Percentiles rank a stretch among this genome's conserved stretches.
phyloP scores from a whole-genome alignment of 2,797 vertebrate genomes.

The Neosilurus hyrtlii region DNA sequence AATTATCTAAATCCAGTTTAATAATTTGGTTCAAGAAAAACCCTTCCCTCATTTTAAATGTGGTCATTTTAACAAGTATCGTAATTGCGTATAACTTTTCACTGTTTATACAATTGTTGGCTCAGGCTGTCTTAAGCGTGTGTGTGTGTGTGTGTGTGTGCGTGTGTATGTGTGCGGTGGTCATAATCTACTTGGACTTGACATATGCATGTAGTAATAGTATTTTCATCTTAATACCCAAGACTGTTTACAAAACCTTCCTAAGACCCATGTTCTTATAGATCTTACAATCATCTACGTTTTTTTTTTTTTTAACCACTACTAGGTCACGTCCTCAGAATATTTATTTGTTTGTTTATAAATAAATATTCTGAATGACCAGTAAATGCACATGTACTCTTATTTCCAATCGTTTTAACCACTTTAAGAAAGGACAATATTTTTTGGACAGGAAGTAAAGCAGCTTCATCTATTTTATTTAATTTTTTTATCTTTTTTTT shows the following conservation, averaged over 20 bases:
- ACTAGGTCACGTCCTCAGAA: neutral
- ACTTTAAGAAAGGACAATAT: conserved; percentile 13
- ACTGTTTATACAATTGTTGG: conserved; percentile 37
- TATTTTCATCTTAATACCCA: conserved; percentile 6
- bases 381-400: neutral
- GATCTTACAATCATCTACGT: neutral
- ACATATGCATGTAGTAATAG: conserved; percentile 22
- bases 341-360: too few relatives aligned
- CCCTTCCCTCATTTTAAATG: neutral
- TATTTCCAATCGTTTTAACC: conserved; percentile 8
- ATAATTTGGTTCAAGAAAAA: conserved; percentile 18
- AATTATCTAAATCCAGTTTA: conserved; percentile 10
- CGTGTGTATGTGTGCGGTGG: conserved; percentile 48
- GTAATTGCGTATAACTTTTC: conserved; percentile 5
- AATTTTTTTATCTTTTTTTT: too few relatives aligned
- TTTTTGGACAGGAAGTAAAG: neutral
- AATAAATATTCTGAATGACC: too few relatives aligned
- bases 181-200: conserved; percentile 14
- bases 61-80: conserved; percentile 2
- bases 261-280: conserved; percentile 1
- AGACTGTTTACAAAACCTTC: conserved; percentile 29
- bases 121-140: conserved; percentile 46
- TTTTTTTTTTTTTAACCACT: neutral
- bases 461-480: too few relatives aligned
- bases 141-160: conserved; percentile 28